phyloP scores from a whole-genome alignment of 37 sponge, comb jelly and placozoan species.

The Spongilla lacustris region DNA sequence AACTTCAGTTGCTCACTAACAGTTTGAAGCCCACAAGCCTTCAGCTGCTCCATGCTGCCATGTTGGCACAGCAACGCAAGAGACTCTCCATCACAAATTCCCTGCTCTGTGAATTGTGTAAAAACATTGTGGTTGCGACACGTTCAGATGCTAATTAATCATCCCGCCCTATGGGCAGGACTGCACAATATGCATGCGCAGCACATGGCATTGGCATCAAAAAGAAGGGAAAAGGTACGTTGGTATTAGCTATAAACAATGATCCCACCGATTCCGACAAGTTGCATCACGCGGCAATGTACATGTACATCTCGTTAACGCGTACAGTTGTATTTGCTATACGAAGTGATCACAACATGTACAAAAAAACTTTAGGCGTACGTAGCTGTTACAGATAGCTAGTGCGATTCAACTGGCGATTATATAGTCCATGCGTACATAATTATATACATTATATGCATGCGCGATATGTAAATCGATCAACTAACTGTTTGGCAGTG shows the following conservation, averaged over 20 bases:
- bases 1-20: constrained; percentile 7
- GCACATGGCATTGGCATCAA: too few relatives aligned
- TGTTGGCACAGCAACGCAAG: not conserved
- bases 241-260: not conserved
- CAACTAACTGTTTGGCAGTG: not conserved
- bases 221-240: too few relatives aligned
- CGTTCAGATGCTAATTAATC: not conserved
- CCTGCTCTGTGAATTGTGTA: not conserved
- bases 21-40: constrained; percentile 8
- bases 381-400: not conserved
- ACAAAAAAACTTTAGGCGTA: not conserved
- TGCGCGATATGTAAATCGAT: constrained; percentile 1
- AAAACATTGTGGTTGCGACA: not conserved
- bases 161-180: not conserved
- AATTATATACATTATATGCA: not conserved
- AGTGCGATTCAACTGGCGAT: not conserved
- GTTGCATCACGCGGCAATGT: not conserved
- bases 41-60: constrained; percentile 13
- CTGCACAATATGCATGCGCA: not conserved
- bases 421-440: constrained; percentile 1
- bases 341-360: not conserved
- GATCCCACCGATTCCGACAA: not conserved
- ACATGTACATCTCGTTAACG: not conserved
- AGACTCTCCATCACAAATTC: constrained; percentile 1
- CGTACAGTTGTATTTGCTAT: constrained; percentile 1